These are phyloP conservation scores for Mus musculus DNA, from an alignment of 2,113 vertebrate species.

Conservation along the genomic window GRCm39 chr3:38982501-38983000, in stretches of 20 bases:
- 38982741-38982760: not conserved
- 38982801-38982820: constrained; percentile 47
- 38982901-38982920: constrained; percentile 58
- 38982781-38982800: constrained; percentile 56
- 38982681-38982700: constrained; percentile 74
- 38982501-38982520: constrained; percentile 46
- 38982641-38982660: constrained; percentile 64
- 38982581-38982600: constrained; percentile 72
- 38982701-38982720: constrained; percentile 57
- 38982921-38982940: constrained; percentile 71
- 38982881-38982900: constrained; percentile 49
- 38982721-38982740: not conserved
- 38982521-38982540: constrained; percentile 48
- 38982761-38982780: constrained; percentile 48
- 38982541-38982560: constrained; percentile 18
- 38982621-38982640: constrained; percentile 68
- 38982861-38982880: not conserved
- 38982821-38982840: constrained; percentile 64
- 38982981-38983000: constrained; percentile 63
- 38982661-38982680: constrained; percentile 67
- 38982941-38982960: not conserved
- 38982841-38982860: constrained; percentile 43
- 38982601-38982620: constrained; percentile 65
- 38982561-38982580: constrained; percentile 50
- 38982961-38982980: constrained; percentile 61